Base-by-base conservation (phyloP, 2,113 vertebrate species). In the Oxygymnocypris stewartii region DNA sequence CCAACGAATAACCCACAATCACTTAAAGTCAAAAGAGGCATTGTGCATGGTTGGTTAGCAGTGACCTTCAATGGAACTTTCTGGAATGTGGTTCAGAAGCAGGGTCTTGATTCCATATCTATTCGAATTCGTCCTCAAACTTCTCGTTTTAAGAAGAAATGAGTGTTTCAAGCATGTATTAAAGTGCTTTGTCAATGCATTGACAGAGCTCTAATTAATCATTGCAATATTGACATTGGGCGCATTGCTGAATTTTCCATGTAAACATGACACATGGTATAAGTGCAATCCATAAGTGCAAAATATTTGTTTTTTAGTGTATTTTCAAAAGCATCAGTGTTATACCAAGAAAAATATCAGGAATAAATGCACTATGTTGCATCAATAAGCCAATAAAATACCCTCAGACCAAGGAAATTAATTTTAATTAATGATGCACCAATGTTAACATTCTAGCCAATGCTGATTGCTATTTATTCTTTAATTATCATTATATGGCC, bases 11-110 rank as follows among this genome's bases (percentile, higher is more conserved):
- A 90, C 87, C 87, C 83, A 88, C 85, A 85, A 90, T 86, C 88
- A 88, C 85, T 90, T 89, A 78, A 90, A 92, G 44, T 92, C 91
- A 88, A 79, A 88, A 82, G 90, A 87, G 88, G 79, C 80, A 44
- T 25, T 63, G 74, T 89, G 76, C 76, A 90, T 91, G 87, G 87
- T 74, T 65, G 73, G 79, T 8, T 35, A 89, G 85, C 77, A 83
- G 61, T 47, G 80, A 73, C 75, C 80, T 25, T 71, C 87, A 84
- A 65, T 74, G 82, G 65, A 88, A 78, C 86, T 85, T 79, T 87
- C 44, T 88, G 69, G 44, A 90, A 78, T 84, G 61, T 74, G 63
- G 74, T 71, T 90, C 86, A 85, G 73, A 42, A 49, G 67, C 51
- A 69, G 44, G 86, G 31, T 25, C 61, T 75, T 86, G 80, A 89